phyloP scores from a whole-genome alignment of 2,888 invertebrate genomes.

The Drosophila prolongata region DNA sequence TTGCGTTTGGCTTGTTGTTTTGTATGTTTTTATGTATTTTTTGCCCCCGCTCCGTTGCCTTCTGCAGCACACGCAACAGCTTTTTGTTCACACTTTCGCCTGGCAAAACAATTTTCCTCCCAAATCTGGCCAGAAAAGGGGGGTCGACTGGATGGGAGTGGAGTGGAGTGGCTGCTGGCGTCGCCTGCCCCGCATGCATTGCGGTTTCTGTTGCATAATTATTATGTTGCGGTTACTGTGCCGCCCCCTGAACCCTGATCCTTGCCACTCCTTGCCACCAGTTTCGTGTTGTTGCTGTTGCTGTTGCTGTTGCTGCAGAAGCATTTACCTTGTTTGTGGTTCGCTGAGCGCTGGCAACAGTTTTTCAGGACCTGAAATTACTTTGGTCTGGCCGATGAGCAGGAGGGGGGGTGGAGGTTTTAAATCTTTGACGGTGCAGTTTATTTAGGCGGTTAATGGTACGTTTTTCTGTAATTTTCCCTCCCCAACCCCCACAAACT shows the following conservation, averaged over 20 bases:
- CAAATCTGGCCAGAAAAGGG: conserved; percentile 37
- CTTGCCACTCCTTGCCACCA: conserved; percentile 42
- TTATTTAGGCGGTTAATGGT: conserved; percentile 74
- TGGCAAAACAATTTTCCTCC: conserved; percentile 76
- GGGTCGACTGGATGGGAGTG: neutral
- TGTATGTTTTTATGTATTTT: conserved; percentile 15
- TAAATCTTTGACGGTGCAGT: conserved; percentile 77
- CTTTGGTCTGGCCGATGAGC: conserved; percentile 56
- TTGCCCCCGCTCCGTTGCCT: conserved; percentile 29
- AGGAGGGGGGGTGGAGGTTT: conserved; percentile 71
- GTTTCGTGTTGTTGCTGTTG: conserved; percentile 62
- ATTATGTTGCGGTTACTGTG: conserved; percentile 74
- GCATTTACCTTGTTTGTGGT: conserved; percentile 79
- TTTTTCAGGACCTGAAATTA: conserved; percentile 70
- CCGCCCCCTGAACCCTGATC: conserved; percentile 23
- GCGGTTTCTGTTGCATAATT: conserved; percentile 81
- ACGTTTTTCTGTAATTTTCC: conserved; percentile 9
- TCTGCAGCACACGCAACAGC: conserved; percentile 76
- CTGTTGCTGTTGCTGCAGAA: conserved; percentile 72
- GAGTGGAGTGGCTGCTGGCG: conserved; percentile 30
- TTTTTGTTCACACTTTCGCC: conserved; percentile 82
- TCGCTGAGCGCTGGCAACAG: conserved; percentile 70
- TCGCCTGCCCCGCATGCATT: conserved; percentile 71
- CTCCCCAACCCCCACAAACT: neutral
- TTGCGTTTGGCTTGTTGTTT: conserved; percentile 50